phyloP scores from a whole-genome alignment of 2,797 vertebrate species.

The Falco naumanni region DNA sequence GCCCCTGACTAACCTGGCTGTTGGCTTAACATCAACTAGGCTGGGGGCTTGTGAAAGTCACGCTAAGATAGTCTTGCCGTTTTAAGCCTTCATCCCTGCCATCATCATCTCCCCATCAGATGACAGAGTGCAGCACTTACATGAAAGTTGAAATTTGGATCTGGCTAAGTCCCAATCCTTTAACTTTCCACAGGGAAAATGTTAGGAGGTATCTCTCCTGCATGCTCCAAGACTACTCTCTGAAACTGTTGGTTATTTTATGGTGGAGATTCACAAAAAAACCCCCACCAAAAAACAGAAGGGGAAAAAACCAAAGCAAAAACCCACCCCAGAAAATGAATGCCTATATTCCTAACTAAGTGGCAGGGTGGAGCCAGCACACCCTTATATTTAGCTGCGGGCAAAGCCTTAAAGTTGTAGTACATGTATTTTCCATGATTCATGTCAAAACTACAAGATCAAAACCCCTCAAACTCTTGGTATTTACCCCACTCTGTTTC shows the following conservation, averaged over 20 bases:
- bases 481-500: background rate
- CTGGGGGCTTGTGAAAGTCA: background rate
- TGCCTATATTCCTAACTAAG: background rate
- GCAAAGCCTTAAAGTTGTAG: constrained; percentile 45
- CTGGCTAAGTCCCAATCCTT: background rate
- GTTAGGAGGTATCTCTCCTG: background rate
- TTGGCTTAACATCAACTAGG: background rate
- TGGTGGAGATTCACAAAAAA: background rate
- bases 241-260: background rate
- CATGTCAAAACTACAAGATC: background rate
- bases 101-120: background rate
- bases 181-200: background rate
- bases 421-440: constrained; percentile 34
- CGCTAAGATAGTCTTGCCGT: background rate
- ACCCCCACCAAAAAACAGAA: background rate
- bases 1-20: background rate
- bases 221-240: background rate
- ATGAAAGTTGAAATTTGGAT: background rate
- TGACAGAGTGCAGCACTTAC: background rate
- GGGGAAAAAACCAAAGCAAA: background rate
- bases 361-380: constrained; percentile 15
- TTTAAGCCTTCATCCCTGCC: background rate
- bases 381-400: constrained; percentile 43
- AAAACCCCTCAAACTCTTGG: background rate
- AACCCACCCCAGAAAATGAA: background rate